These are phyloP conservation scores for Diarsia rubi DNA, from an alignment of 2,888 invertebrate species.

Conservation along the genomic window DNA sequence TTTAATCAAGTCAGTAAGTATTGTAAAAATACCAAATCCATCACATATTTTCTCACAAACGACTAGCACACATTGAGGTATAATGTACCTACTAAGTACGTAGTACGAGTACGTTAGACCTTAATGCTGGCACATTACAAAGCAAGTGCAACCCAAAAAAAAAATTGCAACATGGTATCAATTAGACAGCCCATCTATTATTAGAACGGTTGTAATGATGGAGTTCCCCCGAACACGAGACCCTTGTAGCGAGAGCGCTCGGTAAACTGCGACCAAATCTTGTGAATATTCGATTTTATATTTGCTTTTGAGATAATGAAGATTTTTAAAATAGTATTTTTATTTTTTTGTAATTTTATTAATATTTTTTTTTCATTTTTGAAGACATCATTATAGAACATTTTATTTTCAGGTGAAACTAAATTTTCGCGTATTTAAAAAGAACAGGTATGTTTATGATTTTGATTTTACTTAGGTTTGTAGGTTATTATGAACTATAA, in stretches of 20 bases:
- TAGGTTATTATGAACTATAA: no score
- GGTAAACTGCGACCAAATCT: neutral
- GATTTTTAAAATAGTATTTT: neutral
- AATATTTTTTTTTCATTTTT: no score
- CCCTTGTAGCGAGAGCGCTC: constrained; percentile 23
- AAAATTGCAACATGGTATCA: neutral
- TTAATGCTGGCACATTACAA: fast-evolving
- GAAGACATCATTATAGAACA: no score
- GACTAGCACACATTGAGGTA: neutral
- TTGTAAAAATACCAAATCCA: neutral
- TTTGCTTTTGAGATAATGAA: neutral
- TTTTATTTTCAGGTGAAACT: no score
- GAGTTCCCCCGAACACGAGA: constrained; percentile 18
- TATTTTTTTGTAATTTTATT: no score
- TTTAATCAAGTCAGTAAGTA: no score
- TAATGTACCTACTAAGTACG: no score
- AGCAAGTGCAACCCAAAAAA: neutral
- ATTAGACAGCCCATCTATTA: constrained; percentile 19
- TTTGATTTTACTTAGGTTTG: no score
- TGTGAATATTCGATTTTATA: constrained; percentile 6
- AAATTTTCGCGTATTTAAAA: no score
- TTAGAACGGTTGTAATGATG: constrained; percentile 24
- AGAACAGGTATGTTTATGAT: no score
- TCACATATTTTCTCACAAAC: no score
- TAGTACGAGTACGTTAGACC: no score